Percentiles rank a stretch among this genome's conserved stretches.
phyloP scores from a whole-genome alignment of 1,140 invertebrate species.

The Colletes latitarsis region DNA sequence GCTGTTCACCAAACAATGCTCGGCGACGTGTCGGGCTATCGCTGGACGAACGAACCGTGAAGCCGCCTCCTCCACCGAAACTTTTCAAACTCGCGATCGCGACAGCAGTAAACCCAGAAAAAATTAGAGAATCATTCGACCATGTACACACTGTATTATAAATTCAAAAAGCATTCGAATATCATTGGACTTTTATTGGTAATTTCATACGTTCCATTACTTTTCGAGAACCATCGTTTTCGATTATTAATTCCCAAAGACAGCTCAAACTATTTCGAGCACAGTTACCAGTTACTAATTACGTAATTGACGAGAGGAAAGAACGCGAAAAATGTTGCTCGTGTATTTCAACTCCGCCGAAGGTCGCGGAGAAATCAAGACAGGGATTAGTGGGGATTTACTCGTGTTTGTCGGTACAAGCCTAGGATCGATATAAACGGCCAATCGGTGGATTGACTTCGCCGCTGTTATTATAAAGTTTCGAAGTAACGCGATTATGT shows the following conservation, averaged over 20 bases:
- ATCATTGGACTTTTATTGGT: too few relatives aligned
- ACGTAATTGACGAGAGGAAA: too few relatives aligned
- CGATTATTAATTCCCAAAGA: too few relatives aligned
- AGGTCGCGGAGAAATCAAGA: neutral
- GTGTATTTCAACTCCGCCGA: neutral
- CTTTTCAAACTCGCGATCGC: neutral
- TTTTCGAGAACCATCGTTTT: too few relatives aligned
- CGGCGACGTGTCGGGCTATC: constrained; percentile 31
- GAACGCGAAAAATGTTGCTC: too few relatives aligned
- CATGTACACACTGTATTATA: too few relatives aligned
- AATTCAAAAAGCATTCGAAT: too few relatives aligned
- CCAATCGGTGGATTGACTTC: neutral
- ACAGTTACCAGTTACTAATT: too few relatives aligned
- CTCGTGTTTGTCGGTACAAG: neutral
- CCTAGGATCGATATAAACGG: neutral
- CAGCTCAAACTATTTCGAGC: too few relatives aligned
- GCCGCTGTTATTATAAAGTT: constrained; percentile 3
- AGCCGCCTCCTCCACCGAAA: neutral
- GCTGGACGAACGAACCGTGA: constrained; percentile 44
- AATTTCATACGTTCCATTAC: too few relatives aligned
- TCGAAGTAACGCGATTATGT: neutral
- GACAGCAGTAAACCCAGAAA: too few relatives aligned
- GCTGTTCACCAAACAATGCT: constrained; percentile 19
- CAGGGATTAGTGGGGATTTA: neutral
- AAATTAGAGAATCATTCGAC: neutral